These are phyloP conservation scores for Cosmopolites sordidus DNA, from an alignment of 2,888 invertebrate genomes.

Conservation along the genomic window DNA sequence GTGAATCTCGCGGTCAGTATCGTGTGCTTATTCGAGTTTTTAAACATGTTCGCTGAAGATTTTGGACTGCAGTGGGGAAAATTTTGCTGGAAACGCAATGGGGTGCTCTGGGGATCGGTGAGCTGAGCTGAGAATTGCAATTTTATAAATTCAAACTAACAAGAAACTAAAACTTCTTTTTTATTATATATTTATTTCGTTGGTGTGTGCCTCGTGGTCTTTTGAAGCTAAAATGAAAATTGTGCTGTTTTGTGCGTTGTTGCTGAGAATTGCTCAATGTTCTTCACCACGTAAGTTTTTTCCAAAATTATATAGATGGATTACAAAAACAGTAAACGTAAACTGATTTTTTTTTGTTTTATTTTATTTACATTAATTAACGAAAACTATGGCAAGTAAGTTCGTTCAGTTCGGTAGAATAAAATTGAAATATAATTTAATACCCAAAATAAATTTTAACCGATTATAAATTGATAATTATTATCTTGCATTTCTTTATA, in stretches of 20 bases:
- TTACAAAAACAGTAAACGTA: too few species aligned
- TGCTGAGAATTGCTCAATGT: slow-evolving; percentile 12
- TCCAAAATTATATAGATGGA: too few species aligned
- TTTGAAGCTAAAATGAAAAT: slow-evolving; percentile 10
- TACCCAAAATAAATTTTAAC: too few species aligned
- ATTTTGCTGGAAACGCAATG: slow-evolving; percentile 6
- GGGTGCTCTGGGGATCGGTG: slow-evolving; percentile 12
- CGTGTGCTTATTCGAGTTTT: too few species aligned
- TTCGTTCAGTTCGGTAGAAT: too few species aligned
- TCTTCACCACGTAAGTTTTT: slow-evolving; percentile 13
- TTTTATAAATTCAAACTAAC: neutral
- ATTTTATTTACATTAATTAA: too few species aligned
- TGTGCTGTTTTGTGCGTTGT: slow-evolving; percentile 14
- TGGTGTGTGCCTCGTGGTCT: neutral
- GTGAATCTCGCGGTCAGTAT: slow-evolving; percentile 7
- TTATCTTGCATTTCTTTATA: too few species aligned
- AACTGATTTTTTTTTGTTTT: too few species aligned
- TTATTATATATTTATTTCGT: slow-evolving; percentile 10
- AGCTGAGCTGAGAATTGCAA: slow-evolving; percentile 7
- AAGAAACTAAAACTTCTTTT: slow-evolving; percentile 13
- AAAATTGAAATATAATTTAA: too few species aligned
- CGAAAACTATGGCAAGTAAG: too few species aligned
- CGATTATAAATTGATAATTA: too few species aligned
- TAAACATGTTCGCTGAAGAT: slow-evolving; percentile 7
- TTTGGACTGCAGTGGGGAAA: slow-evolving; percentile 6